These are phyloP conservation scores for Mungos mungo DNA, from an alignment of 2,113 vertebrate species.

Conservation along the genomic window DNA sequence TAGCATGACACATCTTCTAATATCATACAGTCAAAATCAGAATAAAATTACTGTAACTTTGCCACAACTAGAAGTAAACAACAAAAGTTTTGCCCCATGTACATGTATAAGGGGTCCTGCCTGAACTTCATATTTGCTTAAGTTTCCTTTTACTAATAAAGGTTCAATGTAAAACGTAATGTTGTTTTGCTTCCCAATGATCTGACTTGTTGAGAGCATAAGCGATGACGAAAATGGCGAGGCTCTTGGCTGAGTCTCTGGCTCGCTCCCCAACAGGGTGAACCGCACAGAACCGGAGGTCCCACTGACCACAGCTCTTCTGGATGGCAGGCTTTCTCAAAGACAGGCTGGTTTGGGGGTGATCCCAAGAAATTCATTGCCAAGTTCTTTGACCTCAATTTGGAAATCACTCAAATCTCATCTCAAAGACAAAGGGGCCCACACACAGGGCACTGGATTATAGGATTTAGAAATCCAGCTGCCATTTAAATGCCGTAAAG, in stretches of 20 bases:
- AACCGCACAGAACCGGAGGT: neutral
- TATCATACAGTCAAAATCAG: neutral
- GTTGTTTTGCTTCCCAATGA: neutral
- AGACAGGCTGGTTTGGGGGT: conserved; percentile 43
- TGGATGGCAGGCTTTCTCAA: conserved; percentile 1
- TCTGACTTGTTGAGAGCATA: neutral
- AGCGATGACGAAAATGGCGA: neutral
- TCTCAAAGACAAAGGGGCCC: conserved; percentile 28
- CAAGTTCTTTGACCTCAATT: neutral
- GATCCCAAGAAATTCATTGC: neutral
- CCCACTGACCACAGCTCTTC: neutral
- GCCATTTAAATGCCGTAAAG: neutral
- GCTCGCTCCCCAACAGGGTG: neutral
- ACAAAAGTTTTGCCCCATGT: fast-evolving
- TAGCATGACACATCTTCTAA: no score
- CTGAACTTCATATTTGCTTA: neutral
- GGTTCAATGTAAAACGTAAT: neutral
- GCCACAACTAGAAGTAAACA: neutral
- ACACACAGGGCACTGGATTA: conserved; percentile 2
- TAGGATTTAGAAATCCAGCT: neutral
- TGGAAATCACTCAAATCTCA: neutral
- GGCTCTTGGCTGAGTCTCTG: neutral
- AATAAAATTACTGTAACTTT: neutral
- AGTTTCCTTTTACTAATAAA: neutral
- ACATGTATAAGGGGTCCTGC: fast-evolving